Conservation (phyloP, 2,888 invertebrate species). For the Chrysotoxum bicinctum region DNA sequence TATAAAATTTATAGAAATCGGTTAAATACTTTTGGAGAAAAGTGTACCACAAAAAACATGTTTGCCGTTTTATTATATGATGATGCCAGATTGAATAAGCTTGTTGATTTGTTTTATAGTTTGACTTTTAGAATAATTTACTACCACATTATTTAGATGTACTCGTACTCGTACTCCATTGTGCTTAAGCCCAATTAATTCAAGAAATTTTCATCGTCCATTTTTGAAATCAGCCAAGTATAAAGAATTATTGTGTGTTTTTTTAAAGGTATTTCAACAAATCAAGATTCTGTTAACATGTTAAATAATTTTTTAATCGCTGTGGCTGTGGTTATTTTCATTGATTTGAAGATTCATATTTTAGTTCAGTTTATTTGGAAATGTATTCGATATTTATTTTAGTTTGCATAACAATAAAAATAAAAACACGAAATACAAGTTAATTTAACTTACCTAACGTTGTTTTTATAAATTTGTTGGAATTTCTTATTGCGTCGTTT, state of each 20-base stretch:
- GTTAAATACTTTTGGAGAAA: no score
- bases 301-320: background rate
- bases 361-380: background rate
- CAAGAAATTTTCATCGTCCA: slow-evolving; percentile 6
- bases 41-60: no score
- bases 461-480: background rate
- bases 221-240: slow-evolving; percentile 11
- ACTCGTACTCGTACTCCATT: background rate
- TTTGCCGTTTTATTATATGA: no score
- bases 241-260: background rate
- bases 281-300: background rate
- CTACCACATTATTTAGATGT: background rate
- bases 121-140: slow-evolving; percentile 43
- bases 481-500: background rate
- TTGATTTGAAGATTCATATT: background rate
- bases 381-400: no score
- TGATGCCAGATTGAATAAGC: slow-evolving; percentile 16
- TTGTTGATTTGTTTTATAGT: slow-evolving; percentile 49
- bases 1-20: no score
- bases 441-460: background rate
- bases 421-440: background rate
- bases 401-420: background rate
- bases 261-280: background rate
- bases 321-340: background rate
- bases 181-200: slow-evolving; percentile 4